Conservation (phyloP, 2,888 invertebrate genomes). For the Hydropsyche betteni region DNA sequence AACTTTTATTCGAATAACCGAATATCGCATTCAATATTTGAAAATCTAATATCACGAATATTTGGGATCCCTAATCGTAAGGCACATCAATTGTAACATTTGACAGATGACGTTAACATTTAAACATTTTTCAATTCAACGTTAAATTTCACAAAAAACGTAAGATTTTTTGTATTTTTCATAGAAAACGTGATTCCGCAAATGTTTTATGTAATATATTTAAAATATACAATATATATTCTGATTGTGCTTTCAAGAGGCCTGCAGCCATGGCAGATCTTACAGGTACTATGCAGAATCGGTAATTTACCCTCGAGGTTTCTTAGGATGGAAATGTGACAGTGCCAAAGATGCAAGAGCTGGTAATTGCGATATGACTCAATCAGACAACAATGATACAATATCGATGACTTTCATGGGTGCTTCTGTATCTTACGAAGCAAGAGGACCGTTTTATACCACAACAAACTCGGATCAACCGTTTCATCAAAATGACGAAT, state of each 20-base stretch:
- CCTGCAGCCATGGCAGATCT: conserved; percentile 76
- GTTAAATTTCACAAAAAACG: too few relatives aligned
- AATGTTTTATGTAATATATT: too few relatives aligned
- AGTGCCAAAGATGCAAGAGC: conserved; percentile 63
- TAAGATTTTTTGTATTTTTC: too few relatives aligned
- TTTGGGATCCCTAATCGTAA: too few relatives aligned
- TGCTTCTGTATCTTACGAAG: conserved; percentile 57
- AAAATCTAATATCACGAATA: too few relatives aligned
- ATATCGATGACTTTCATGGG: conserved; percentile 67
- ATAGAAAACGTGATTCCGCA: too few relatives aligned
- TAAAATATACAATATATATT: not conserved
- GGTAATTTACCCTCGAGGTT: conserved; percentile 65
- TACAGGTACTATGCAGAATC: conserved; percentile 73
- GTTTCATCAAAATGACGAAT: conserved; percentile 59
- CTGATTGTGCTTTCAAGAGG: conserved; percentile 61
- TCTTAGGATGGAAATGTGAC: conserved; percentile 67
- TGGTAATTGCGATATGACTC: conserved; percentile 57
- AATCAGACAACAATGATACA: conserved; percentile 53
- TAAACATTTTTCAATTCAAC: too few relatives aligned
- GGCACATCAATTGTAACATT: too few relatives aligned
- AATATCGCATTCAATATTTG: too few relatives aligned
- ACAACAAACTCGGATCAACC: conserved; percentile 67
- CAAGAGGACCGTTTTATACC: conserved; percentile 70
- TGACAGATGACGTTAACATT: too few relatives aligned
- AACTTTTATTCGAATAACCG: too few relatives aligned